Conservation (phyloP, 2,113 vertebrate species). For the Pogonocichla stellata region DNA sequence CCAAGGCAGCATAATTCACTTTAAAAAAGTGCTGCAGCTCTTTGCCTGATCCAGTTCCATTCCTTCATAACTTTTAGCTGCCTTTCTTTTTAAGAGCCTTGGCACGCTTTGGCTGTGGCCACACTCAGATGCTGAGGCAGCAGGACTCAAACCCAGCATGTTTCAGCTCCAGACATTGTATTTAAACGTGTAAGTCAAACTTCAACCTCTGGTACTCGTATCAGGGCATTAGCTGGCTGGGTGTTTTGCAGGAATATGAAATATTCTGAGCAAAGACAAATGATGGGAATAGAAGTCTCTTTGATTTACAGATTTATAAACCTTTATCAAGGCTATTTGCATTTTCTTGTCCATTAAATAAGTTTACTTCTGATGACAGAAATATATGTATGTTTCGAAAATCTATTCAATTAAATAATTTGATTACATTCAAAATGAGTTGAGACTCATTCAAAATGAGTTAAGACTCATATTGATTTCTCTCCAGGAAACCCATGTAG, state of each 20-base stretch:
- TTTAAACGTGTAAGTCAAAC: neutral
- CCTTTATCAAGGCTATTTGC: neutral
- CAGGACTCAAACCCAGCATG: neutral
- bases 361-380: neutral
- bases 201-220: neutral
- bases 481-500: neutral
- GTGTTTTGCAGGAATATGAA: neutral
- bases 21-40: neutral
- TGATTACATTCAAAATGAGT: neutral
- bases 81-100: constrained; percentile 2
- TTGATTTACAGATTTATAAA: neutral
- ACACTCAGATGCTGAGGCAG: constrained; percentile 27
- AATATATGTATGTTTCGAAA: neutral
- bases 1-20: constrained; percentile 4
- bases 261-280: neutral
- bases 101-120: neutral
- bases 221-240: neutral
- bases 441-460: neutral
- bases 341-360: neutral
- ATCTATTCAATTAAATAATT: neutral
- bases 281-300: neutral
- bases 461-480: neutral
- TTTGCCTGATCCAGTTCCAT: neutral
- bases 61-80: constrained; percentile 7
- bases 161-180: neutral